Conservation (phyloP, 2,113 vertebrate species). For the Meleagris gallopavo region DNA sequence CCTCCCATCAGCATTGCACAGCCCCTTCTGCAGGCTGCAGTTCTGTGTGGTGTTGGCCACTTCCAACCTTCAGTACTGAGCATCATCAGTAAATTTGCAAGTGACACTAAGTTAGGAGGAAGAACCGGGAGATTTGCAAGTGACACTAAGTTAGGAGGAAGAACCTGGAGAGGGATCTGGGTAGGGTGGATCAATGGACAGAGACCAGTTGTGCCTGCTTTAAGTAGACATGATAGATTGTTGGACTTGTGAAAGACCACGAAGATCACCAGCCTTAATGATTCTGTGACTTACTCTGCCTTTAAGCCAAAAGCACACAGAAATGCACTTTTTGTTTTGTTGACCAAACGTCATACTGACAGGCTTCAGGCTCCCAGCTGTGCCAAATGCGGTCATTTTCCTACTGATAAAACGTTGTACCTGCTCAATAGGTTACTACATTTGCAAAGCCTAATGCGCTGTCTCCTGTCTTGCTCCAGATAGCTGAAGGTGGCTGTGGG, state of each 20-base stretch:
- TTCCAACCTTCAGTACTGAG: neutral
- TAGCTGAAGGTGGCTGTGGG: conserved; percentile 33
- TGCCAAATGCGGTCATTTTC: conserved; percentile 21
- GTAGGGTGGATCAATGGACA: too few species aligned
- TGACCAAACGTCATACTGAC: conserved; percentile 12
- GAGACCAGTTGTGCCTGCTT: too few species aligned
- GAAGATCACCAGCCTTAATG: too few species aligned
- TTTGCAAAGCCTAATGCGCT: conserved; percentile 33
- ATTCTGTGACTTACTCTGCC: neutral
- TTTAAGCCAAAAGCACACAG: neutral
- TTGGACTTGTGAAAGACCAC: too few species aligned
- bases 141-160: too few species aligned
- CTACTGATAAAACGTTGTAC: conserved; percentile 57
- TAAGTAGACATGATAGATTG: too few species aligned
- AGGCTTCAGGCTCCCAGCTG: neutral
- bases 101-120: too few species aligned
- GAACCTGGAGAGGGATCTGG: too few species aligned
- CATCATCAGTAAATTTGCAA: too few species aligned
- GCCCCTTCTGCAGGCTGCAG: neutral
- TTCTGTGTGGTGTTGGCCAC: neutral
- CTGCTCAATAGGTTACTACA: conserved; percentile 45
- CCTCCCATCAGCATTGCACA: fast-evolving
- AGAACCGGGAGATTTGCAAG: too few species aligned
- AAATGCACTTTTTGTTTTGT: neutral
- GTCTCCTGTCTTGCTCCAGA: conserved; percentile 41